A percentile compares a stretch with the other conserved stretches of the same genome.
Conservation (phyloP, 2,888 invertebrate species). For the Selenia dentaria region DNA sequence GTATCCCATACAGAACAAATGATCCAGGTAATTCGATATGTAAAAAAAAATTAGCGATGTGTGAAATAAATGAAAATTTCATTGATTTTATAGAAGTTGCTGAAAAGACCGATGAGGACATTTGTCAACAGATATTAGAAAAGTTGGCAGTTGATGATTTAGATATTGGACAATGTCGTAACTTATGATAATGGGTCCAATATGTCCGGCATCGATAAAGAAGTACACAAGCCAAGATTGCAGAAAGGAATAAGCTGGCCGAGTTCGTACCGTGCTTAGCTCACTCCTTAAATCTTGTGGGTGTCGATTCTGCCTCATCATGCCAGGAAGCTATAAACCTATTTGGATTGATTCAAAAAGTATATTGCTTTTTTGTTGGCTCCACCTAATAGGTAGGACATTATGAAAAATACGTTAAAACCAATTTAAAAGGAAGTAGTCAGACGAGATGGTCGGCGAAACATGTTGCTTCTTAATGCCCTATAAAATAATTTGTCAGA, state of each 20-base stretch:
- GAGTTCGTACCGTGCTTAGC: not conserved
- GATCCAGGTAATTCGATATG: slow-evolving; percentile 39
- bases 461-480: not conserved
- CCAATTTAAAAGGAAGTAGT: no score
- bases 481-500: no score
- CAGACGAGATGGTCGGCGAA: not conserved
- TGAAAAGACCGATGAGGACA: slow-evolving; percentile 37
- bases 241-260: not conserved
- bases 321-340: not conserved
- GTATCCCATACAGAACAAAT: slow-evolving; percentile 33
- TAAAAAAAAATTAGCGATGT: slow-evolving; percentile 29
- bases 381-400: no score
- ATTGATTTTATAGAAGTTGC: slow-evolving; percentile 42
- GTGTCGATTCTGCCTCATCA: not conserved
- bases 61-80: slow-evolving; percentile 42
- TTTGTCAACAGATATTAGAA: slow-evolving; percentile 31
- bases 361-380: not conserved
- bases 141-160: slow-evolving; percentile 21
- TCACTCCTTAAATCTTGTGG: not conserved
- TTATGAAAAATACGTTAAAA: no score
- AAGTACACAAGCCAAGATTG: not conserved
- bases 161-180: not conserved
- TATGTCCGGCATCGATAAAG: not conserved
- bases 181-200: not conserved
- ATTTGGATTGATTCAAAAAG: not conserved